Conservation (phyloP, 1,140 invertebrate genomes). For the Papilio glaucus region DNA sequence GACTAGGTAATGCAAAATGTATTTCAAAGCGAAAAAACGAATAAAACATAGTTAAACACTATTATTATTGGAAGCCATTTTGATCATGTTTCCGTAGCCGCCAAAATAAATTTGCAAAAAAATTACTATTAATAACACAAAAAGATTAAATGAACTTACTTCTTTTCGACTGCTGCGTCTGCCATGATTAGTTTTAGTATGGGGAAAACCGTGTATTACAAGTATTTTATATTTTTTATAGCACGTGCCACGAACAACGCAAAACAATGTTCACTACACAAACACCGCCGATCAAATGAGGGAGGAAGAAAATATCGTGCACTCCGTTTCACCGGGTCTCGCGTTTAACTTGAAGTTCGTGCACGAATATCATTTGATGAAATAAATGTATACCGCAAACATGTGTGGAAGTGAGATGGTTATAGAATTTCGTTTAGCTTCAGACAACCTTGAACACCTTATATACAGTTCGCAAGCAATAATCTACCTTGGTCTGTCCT, state of each 20-base stretch:
- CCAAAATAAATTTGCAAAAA: conserved; percentile 56
- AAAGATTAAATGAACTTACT: conserved; percentile 69
- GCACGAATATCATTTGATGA: conserved; percentile 62
- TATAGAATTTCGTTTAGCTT: conserved; percentile 51
- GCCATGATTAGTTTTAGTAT: conserved; percentile 73
- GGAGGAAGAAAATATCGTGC: conserved; percentile 72
- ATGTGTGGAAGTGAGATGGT: conserved; percentile 53
- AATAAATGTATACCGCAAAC: conserved; percentile 45
- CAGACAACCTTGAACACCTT: conserved; percentile 73
- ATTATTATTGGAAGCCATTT: conserved; percentile 80
- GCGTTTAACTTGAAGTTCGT: conserved; percentile 62
- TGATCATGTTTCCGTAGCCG: conserved; percentile 79
- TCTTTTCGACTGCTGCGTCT: conserved; percentile 81
- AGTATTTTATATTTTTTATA: conserved; percentile 52
- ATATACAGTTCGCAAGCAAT: conserved; percentile 56
- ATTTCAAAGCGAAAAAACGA: conserved; percentile 19
- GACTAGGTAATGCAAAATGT: background rate
- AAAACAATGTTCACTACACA: conserved; percentile 78
- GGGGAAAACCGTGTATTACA: conserved; percentile 56
- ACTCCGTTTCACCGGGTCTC: conserved; percentile 63
- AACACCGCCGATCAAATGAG: conserved; percentile 80
- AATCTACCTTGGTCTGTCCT: conserved; percentile 70
- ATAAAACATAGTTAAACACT: conserved; percentile 46
- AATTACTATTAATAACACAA: conserved; percentile 46
- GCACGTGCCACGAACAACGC: conserved; percentile 75